Evolutionary conservation across 2,113 vertebrate genomes (phyloP).

Genomic region (Emydocephalus ijimae): DNA sequence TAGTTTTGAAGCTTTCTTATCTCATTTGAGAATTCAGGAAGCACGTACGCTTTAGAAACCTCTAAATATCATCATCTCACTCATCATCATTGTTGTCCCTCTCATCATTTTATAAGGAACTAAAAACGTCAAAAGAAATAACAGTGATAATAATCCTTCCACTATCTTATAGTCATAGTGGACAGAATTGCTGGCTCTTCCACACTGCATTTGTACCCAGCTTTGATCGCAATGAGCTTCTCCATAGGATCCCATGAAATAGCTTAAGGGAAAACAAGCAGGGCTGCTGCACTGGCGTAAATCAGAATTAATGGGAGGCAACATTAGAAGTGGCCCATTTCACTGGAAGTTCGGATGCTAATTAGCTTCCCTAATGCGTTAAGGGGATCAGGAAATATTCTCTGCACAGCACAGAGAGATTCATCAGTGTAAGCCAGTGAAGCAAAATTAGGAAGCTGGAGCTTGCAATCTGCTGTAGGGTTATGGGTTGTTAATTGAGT

Average conservation of each 20-base stretch:
- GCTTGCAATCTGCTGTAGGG: background rate
- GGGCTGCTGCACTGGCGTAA: too few species aligned
- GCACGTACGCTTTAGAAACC: background rate
- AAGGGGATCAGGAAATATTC: background rate
- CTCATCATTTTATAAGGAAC: background rate
- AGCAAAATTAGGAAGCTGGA: background rate
- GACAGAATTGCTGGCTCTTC: background rate
- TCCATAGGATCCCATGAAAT: background rate
- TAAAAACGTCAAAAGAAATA: background rate
- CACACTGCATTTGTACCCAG: background rate
- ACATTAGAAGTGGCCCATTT: constrained; percentile 2
- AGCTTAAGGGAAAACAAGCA: background rate
- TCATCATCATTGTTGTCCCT: background rate
- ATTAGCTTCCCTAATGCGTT: constrained; percentile 9
- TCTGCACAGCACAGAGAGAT: too few species aligned
- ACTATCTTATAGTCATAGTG: background rate
- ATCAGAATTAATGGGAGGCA: background rate
- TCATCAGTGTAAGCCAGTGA: background rate
- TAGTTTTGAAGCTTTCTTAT: background rate
- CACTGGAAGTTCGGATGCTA: background rate
- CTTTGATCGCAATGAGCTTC: background rate
- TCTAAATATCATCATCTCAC: background rate
- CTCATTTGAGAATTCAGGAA: background rate
- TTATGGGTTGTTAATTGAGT: background rate
- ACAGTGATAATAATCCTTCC: background rate